Conservation (phyloP, 2,888 invertebrate species). For the Melangyna quadrimaculata region DNA sequence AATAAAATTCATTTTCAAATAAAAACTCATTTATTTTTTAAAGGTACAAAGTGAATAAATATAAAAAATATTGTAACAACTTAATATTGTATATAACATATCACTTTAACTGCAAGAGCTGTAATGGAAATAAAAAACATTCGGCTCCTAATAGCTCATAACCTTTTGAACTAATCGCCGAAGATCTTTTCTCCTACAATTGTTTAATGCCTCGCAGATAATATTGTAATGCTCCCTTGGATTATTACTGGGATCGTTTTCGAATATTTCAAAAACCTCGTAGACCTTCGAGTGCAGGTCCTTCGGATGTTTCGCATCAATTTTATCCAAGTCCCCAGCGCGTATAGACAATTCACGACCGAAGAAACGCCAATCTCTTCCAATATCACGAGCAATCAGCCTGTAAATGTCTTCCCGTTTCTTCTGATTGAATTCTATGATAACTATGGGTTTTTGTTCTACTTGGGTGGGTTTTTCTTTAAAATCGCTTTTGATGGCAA, state of each 20-base stretch:
- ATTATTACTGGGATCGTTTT: constrained; percentile 76
- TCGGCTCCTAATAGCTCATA: constrained; percentile 69
- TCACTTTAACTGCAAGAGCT: background rate
- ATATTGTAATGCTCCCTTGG: constrained; percentile 69
- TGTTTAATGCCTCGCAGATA: constrained; percentile 75
- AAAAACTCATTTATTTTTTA: background rate
- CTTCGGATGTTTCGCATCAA: constrained; percentile 75
- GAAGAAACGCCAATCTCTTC: constrained; percentile 77
- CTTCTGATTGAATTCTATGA: constrained; percentile 71
- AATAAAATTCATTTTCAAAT: background rate
- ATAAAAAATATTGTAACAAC: background rate
- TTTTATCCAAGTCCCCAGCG: constrained; percentile 77
- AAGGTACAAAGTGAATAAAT: background rate
- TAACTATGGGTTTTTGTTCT: background rate
- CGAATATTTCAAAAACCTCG: constrained; percentile 76
- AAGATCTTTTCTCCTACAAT: constrained; percentile 76
- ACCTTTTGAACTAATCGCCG: constrained; percentile 74
- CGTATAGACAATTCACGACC: constrained; percentile 77
- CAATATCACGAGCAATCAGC: constrained; percentile 77
- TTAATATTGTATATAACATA: background rate
- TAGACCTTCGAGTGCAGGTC: constrained; percentile 76
- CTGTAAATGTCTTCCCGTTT: constrained; percentile 77
- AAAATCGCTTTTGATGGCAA: background rate
- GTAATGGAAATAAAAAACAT: background rate
- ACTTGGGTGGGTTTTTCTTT: background rate